Evolutionary conservation across 1,140 invertebrate species (phyloP), one percentile per base, ranked within the genome.

Genomic region (Whitmania pigra): DNA sequence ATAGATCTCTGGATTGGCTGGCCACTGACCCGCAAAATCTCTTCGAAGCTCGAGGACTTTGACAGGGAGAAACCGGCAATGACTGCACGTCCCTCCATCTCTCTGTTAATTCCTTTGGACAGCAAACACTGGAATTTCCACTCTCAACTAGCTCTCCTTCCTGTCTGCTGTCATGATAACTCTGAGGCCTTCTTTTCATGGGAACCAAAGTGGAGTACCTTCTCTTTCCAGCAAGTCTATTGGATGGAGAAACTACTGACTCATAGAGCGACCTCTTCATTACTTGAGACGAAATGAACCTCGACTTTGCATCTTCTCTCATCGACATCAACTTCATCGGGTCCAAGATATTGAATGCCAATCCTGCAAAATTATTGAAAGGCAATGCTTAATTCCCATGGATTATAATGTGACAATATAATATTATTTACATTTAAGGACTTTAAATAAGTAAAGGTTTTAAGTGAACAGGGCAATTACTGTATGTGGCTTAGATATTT

Each of bases 191-290:
- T 17, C 57, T 63, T n/a, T 31, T 63, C 57, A 63, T 31, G 20
- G 22, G 22, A 15, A 31, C 22, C 22, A 31, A 7, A 20, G 71
- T 71, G 15, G 73, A 74, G 53, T 71, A 67, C 15, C 73, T 69
- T 31, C 71, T 53, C 40, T 70, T 57, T 22, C 57, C 57, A 20
- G 57, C 57, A 7, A 63, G 57, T 22, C 57, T 22, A 63, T 63
- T 63, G 49, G 73, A 60, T n/a, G 73, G 67, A 18, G 71, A 73
- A 22, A 74, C 40, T 7, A 74, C 73, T 7, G 73, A 74, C 54
- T 74, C 73, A 43, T 74, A 74, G 13, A 74, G 60, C 17, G 69
- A 57, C 55, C 72, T 55, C 71, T 74, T 74, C 73, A 74, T 74
- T 0, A 74, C 73, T 74, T 74, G 70, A 9, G 73, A 72, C 11